phyloP scores from a whole-genome alignment of 92 coral and sea anemone genomes.

The Siderastrea siderea region DNA sequence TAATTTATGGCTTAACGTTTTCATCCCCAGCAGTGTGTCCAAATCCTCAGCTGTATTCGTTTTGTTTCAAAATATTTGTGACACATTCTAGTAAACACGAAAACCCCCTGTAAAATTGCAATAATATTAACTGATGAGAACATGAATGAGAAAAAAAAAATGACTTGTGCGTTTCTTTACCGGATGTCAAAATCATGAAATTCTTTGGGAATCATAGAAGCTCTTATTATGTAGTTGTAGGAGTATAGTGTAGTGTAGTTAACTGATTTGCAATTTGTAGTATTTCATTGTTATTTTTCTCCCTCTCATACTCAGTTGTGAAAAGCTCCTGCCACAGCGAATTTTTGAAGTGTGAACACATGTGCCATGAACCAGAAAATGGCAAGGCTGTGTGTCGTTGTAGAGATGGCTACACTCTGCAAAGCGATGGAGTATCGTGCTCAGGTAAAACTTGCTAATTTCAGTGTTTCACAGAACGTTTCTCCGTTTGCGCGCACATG shows the following conservation, averaged over 20 bases:
- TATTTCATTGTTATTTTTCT: not conserved
- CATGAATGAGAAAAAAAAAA: no score
- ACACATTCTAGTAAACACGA: not conserved
- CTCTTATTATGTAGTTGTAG: no score
- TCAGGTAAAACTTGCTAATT: conserved; percentile 61
- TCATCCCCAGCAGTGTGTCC: no score
- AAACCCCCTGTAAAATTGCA: no score
- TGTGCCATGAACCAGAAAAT: conserved; percentile 83
- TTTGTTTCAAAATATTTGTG: not conserved
- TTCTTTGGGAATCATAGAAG: no score
- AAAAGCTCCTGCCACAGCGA: conserved; percentile 93
- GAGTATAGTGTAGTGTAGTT: no score
- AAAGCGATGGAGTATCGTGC: conserved; percentile 84
- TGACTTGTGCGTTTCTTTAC: no score
- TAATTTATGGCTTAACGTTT: not conserved
- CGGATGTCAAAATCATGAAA: no score
- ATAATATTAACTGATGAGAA: no score
- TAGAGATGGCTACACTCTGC: conserved; percentile 76
- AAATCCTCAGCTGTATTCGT: no score
- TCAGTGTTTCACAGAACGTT: no score
- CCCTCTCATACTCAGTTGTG: conserved; percentile 63
- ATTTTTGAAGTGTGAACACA: conserved; percentile 87
- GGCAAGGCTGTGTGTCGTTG: conserved; percentile 91
- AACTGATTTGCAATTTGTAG: not conserved
- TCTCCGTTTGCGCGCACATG: no score